These are phyloP conservation scores for Acronicta psi DNA, from an alignment of 2,888 invertebrate genomes.

Conservation along the genomic window DNA sequence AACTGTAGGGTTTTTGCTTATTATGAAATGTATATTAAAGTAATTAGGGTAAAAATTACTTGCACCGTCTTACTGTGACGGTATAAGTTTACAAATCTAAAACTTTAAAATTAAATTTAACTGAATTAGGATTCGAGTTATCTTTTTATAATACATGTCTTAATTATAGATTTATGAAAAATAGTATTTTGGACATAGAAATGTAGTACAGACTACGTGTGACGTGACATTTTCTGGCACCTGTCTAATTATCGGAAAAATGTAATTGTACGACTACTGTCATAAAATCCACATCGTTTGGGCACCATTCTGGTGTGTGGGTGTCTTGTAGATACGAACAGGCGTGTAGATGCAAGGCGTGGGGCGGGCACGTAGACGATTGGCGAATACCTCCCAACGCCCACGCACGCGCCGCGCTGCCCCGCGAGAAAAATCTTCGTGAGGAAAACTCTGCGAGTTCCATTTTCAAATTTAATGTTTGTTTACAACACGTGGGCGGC, in stretches of 20 bases:
- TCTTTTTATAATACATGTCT: constrained; percentile 31
- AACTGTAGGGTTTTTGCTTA: constrained; percentile 26
- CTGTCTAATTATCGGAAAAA: constrained; percentile 42
- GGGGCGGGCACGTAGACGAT: constrained; percentile 84
- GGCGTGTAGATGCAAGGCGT: constrained; percentile 68
- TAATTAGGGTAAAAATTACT: constrained; percentile 22
- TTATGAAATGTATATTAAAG: constrained; percentile 21
- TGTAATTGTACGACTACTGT: constrained; percentile 40
- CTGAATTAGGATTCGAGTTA: constrained; percentile 2
- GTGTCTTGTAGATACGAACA: constrained; percentile 64
- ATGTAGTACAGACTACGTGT: constrained; percentile 24
- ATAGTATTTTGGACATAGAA: constrained; percentile 17
- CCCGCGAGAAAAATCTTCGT: constrained; percentile 80
- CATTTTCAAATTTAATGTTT: constrained; percentile 72
- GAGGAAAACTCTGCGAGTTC: constrained; percentile 75
- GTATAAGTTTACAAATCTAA: constrained; percentile 29
- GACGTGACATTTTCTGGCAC: constrained; percentile 32
- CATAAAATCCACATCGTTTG: constrained; percentile 42
- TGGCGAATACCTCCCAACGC: constrained; percentile 89
- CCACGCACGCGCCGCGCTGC: constrained; percentile 82
- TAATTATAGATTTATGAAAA: constrained; percentile 28
- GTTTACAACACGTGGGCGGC: constrained; percentile 76
- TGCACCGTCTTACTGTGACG: constrained; percentile 8
- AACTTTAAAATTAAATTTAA: constrained; percentile 2
- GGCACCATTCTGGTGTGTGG: constrained; percentile 48